Evolutionary conservation across 2,888 invertebrate genomes (phyloP), one percentile per base, ranked within the genome.

Genomic region (Aspidapion aeneum): DNA sequence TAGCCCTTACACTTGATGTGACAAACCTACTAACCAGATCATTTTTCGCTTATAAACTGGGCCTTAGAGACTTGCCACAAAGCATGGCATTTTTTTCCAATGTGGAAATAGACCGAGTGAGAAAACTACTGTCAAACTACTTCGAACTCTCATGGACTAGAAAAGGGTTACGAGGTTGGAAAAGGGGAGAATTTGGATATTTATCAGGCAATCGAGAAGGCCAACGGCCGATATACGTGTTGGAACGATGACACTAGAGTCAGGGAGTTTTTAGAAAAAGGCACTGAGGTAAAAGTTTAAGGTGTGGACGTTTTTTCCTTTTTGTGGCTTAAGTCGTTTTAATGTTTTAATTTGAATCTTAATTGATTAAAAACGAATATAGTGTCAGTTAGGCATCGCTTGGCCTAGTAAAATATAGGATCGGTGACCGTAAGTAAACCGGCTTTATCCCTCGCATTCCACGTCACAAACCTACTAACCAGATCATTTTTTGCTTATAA

Each of bases 31-130:
- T 96, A 18, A 96, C 96, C 0, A 85, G 98, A 68, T 87, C 94
- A 0, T 94, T 96, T 82, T 98, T 98, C 80, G 90, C 93, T 0
- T 85, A 87, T 72, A 82, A 89, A 73, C 85, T 99, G n/a, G 95
- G 93, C 0, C 87, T 99, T 73, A 82, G 87, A 56, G 97, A 99
- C 78, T 82, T 99, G 16, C 99, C 98, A 0, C 87, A 91, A 80
- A 93, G 96, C 0, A 94, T 99, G 1, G 98, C 98, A 0, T 99
- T 98, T 83, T 99, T 99, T 81, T 91, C 95, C 12, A 90, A 94
- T 0, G 96, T 99, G 0, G 99, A 99, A 80, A 89, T 99, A 12
- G 99, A 99, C 77, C 77, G 98, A 99, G 73, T 88, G 94, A 0
- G 84, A 86, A 62, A 82, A 90, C 72, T 90, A 92, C 74, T 97